These are phyloP conservation scores for Gonatopus flavifemur DNA, from an alignment of 1,140 invertebrate species.

Conservation along the genomic window DNA sequence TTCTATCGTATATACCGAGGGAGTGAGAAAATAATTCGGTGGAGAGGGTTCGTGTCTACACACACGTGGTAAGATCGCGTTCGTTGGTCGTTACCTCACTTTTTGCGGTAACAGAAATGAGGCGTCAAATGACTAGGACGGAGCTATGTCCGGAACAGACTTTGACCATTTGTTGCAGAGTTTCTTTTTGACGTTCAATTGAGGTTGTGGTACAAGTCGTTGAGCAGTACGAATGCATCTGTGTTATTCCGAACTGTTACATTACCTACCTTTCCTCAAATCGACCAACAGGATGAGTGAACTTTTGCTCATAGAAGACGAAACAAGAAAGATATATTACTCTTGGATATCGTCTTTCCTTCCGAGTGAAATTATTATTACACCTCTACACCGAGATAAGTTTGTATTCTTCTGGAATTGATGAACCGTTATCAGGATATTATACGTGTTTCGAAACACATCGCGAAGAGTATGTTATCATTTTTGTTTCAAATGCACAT, in stretches of 20 bases:
- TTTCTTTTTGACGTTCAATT: constrained; percentile 40
- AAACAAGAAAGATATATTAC: constrained; percentile 8
- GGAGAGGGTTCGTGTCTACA: too few relatives aligned
- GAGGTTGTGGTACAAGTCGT: constrained; percentile 37
- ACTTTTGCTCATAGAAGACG: constrained; percentile 15
- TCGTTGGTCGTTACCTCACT: constrained; percentile 34
- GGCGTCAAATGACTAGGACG: constrained; percentile 43
- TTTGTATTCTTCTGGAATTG: constrained; percentile 6
- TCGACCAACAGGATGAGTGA: constrained; percentile 19
- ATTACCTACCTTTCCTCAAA: constrained; percentile 28
- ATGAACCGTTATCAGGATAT: constrained; percentile 17
- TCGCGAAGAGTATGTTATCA: too few relatives aligned
- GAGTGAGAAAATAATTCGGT: too few relatives aligned
- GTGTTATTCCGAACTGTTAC: constrained; percentile 20
- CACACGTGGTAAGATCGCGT: constrained; percentile 19
- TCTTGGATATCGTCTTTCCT: constrained; percentile 10
- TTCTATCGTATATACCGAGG: too few relatives aligned
- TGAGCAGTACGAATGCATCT: constrained; percentile 30
- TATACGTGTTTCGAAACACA: constrained; percentile 1
- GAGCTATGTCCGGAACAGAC: constrained; percentile 34
- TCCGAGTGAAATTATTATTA: constrained; percentile 9
- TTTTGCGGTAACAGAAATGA: constrained; percentile 42
- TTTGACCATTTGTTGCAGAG: constrained; percentile 43
- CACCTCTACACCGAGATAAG: constrained; percentile 7
- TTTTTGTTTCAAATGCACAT: too few relatives aligned